Evolutionary conservation across 2,113 vertebrate genomes (phyloP).

Genomic region (Philantomba maxwellii): DNA sequence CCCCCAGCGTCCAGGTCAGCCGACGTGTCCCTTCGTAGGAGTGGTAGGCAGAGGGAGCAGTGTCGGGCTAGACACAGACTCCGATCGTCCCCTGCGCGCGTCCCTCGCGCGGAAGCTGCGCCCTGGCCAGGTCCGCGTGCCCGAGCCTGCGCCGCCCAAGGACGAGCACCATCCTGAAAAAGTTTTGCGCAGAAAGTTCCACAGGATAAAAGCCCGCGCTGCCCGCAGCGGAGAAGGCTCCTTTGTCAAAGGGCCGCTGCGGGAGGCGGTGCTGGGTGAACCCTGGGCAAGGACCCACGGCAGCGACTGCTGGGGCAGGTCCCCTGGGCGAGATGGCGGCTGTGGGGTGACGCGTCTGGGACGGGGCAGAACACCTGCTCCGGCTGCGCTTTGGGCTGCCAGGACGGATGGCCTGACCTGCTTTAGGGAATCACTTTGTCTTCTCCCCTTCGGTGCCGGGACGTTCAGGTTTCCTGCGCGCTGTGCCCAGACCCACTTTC

Average conservation of each 20-base stretch:
- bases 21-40: background rate
- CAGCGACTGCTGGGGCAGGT: accelerated
- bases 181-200: slow-evolving; percentile 62
- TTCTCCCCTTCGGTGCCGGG: background rate
- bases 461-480: background rate
- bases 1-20: background rate
- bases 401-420: background rate
- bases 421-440: background rate
- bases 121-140: background rate
- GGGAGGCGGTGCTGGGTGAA: background rate
- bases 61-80: background rate
- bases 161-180: background rate
- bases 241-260: background rate
- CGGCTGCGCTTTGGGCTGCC: background rate
- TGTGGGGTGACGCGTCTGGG: accelerated
- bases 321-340: background rate
- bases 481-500: background rate
- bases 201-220: background rate
- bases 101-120: background rate
- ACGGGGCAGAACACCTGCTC: background rate
- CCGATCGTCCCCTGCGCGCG: background rate
- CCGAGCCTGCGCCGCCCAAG: background rate
- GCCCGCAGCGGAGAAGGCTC: background rate
- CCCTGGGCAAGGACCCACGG: background rate
- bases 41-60: background rate